phyloP scores from a whole-genome alignment of 2,888 invertebrate genomes.

The Tridacna gigas region DNA sequence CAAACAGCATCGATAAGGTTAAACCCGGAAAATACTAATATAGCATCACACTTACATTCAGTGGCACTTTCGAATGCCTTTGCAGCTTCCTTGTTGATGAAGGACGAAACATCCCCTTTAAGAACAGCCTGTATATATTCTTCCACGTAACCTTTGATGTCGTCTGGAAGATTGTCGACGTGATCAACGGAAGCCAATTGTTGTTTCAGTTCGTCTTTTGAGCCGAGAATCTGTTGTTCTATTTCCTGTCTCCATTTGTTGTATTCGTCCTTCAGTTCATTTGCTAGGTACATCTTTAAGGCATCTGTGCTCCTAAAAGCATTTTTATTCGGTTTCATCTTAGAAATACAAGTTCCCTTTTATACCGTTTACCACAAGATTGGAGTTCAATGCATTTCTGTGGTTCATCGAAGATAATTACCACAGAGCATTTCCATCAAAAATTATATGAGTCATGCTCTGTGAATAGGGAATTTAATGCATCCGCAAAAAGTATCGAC shows the following conservation, averaged over 20 bases:
- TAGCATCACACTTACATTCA: slow-evolving; percentile 24
- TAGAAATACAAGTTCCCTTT: background rate
- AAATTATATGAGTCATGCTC: no score
- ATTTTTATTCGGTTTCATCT: background rate
- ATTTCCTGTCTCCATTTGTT: slow-evolving; percentile 50
- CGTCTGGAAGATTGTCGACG: slow-evolving; percentile 10
- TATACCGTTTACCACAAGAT: background rate
- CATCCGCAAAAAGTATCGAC: no score
- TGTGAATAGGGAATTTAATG: no score
- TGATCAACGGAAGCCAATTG: slow-evolving; percentile 12
- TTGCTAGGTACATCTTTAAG: slow-evolving; percentile 29
- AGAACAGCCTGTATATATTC: slow-evolving; percentile 25
- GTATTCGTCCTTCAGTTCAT: slow-evolving; percentile 47
- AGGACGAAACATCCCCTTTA: slow-evolving; percentile 25
- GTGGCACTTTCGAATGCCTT: slow-evolving; percentile 34
- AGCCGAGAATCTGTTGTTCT: slow-evolving; percentile 42
- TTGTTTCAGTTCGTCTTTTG: slow-evolving; percentile 38
- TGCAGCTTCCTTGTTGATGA: slow-evolving; percentile 45
- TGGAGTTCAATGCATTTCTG: background rate
- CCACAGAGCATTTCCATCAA: background rate
- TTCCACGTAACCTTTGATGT: slow-evolving; percentile 29
- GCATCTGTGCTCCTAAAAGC: background rate
- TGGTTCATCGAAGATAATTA: background rate
- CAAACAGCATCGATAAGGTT: background rate
- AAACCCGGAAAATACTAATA: background rate